These are phyloP conservation scores for Abrostola triplasia DNA, from an alignment of 2,888 invertebrate genomes.

Conservation along the genomic window DNA sequence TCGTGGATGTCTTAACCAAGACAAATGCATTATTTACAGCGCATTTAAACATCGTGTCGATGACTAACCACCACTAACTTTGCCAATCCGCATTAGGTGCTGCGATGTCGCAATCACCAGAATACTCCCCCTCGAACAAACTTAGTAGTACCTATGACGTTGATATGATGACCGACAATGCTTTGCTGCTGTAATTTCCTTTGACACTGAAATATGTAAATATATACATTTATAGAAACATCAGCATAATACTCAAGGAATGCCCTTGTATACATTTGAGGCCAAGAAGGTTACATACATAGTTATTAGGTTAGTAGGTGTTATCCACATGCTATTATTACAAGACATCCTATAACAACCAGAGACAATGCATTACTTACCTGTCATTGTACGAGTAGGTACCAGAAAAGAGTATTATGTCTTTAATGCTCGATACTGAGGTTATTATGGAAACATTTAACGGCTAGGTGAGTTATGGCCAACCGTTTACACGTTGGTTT, in stretches of 20 bases:
- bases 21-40: too few relatives aligned
- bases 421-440: constrained; percentile 36
- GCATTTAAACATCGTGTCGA: too few relatives aligned
- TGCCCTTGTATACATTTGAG: constrained; percentile 25
- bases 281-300: constrained; percentile 32
- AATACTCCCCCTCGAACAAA: too few relatives aligned
- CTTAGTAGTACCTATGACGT: not conserved
- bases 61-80: too few relatives aligned
- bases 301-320: constrained; percentile 21
- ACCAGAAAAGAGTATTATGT: constrained; percentile 41
- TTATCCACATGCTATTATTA: constrained; percentile 42
- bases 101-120: too few relatives aligned
- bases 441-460: constrained; percentile 55
- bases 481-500: constrained; percentile 54
- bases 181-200: constrained; percentile 32
- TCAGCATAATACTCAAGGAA: constrained; percentile 24
- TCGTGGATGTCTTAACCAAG: too few relatives aligned
- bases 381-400: constrained; percentile 22
- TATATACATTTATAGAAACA: constrained; percentile 24
- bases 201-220: constrained; percentile 42
- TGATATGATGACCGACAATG: constrained; percentile 1
- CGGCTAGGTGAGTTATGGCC: constrained; percentile 47
- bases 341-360: constrained; percentile 38
- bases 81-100: too few relatives aligned
- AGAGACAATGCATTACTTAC: constrained; percentile 48